Conservation (phyloP, 2,888 invertebrate genomes). For the Oligia fasciuncula region DNA sequence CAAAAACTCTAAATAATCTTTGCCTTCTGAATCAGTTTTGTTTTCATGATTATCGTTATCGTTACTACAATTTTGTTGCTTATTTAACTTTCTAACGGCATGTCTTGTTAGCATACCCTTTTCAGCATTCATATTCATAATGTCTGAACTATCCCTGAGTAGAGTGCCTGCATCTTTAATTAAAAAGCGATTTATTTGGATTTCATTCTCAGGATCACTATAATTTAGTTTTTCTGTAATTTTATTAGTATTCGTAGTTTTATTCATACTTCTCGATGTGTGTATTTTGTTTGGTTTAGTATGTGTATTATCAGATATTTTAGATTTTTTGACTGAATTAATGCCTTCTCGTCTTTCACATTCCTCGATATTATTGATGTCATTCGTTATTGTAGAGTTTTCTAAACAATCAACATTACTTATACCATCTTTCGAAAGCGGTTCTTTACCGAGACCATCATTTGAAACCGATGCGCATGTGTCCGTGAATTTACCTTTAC, state of each 20-base stretch:
- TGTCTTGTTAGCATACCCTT: slow-evolving; percentile 38
- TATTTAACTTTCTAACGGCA: slow-evolving; percentile 27
- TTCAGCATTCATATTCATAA: slow-evolving; percentile 1
- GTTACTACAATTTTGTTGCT: not conserved
- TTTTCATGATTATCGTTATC: slow-evolving; percentile 3
- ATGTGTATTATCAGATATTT: slow-evolving; percentile 4
- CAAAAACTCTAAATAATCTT: slow-evolving; percentile 29
- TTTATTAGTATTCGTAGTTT: slow-evolving; percentile 2
- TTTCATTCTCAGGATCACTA: slow-evolving; percentile 15
- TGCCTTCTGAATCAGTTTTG: slow-evolving; percentile 35
- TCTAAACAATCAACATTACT: slow-evolving; percentile 26
- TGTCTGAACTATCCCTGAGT: not conserved
- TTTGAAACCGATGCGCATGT: slow-evolving; percentile 23
- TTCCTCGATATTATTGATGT: slow-evolving; percentile 7
- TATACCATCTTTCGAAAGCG: slow-evolving; percentile 9
- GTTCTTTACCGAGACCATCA: slow-evolving; percentile 40
- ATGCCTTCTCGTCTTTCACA: slow-evolving; percentile 10
- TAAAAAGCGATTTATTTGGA: slow-evolving; percentile 6
- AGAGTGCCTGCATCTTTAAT: not conserved
- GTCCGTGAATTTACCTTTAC: slow-evolving; percentile 86
- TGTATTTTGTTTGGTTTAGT: slow-evolving; percentile 27
- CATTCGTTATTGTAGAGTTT: slow-evolving; percentile 14
- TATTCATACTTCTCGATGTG: slow-evolving; percentile 23
- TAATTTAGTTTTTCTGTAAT: slow-evolving; percentile 7
- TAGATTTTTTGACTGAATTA: slow-evolving; percentile 25